Evolutionary conservation across 2,797 vertebrate genomes (phyloP), one percentile per base, ranked within the genome.

Genomic region (Masticophis lateralis): DNA sequence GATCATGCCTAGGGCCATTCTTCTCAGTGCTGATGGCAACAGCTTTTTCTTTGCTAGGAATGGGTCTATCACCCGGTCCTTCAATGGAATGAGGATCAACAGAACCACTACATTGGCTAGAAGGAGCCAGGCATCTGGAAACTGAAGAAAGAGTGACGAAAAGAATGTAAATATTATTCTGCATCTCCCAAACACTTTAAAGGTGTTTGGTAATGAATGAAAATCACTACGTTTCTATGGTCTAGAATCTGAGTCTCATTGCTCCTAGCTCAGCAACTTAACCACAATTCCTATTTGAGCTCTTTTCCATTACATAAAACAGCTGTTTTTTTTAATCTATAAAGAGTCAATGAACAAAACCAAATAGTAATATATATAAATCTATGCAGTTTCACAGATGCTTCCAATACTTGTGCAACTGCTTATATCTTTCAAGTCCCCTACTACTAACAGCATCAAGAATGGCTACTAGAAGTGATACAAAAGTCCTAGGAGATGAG

Each of bases 111-210:
- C 92, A 0, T 96, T 97, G 93, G 97, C 94, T 94, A 97, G 93
- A 22, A 97, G 96, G 16, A 97, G 95, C 97, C 97, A 97, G 28
- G 96, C 97, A 63, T 95, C 96, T 0, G 96, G 97, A 92, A 97
- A 92, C 97, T 97, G 92, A 0, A 2, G 8, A 37, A 25, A 83
- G 53, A 25, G 22, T 25, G 61, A 51, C 16, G 66, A 8, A 74
- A 74, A 74, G 69, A 74, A 37, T 37, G 69, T 18, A 74, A 37
- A 37, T 74, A 74, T 37, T 74, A 47, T 83, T 47, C 79, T 25
- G 79, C 4, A 47, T 25, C 37, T 10, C 37, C 32, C 18, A 37
- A 37, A 22, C 3, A 22, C 74, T 43, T 79, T 20, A 43, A 43
- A 20, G 32, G 18, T 18, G 63, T 69, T 69, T 69, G n/a, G n/a